Conservation (phyloP, 2,113 vertebrate genomes). For the Daubentonia madagascariensis region DNA sequence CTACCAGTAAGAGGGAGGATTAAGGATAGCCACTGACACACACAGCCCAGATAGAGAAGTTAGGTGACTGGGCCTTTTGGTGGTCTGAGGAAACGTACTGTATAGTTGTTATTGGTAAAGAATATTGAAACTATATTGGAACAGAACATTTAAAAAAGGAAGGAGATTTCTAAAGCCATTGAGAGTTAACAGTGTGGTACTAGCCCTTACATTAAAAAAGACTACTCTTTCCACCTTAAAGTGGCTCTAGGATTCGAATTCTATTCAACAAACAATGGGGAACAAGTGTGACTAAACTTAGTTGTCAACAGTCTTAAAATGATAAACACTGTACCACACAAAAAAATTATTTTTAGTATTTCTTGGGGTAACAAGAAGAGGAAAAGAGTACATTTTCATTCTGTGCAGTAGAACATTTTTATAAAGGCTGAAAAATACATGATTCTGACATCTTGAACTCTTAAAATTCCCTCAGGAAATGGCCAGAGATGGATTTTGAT, state of each 20-base stretch:
- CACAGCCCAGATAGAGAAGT: not conserved
- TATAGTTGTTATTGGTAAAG: not conserved
- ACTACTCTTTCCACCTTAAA: not conserved
- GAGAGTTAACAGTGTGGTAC: not conserved
- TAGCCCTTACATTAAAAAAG: not conserved
- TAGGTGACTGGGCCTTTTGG: not conserved
- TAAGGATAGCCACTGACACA: not conserved
- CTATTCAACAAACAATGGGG: not conserved
- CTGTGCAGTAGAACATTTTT: slow-evolving; percentile 22
- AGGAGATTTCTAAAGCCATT: not conserved
- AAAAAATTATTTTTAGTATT: not conserved
- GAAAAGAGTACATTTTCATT: slow-evolving; percentile 29
- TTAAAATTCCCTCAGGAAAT: slow-evolving; percentile 46
- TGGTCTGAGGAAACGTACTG: not conserved
- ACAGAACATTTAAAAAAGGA: not conserved
- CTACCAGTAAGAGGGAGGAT: not conserved
- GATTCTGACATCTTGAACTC: slow-evolving; percentile 54
- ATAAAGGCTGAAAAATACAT: slow-evolving; percentile 41
- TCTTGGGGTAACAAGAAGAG: not conserved
- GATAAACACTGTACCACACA: not conserved
- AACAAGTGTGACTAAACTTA: not conserved
- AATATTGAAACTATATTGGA: not conserved
- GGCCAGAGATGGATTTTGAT: slow-evolving; percentile 30
- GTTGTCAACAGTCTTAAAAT: not conserved
- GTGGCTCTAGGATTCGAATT: not conserved